Conservation (phyloP, 2,797 vertebrate species). For the Amazonetta brasiliensis region DNA sequence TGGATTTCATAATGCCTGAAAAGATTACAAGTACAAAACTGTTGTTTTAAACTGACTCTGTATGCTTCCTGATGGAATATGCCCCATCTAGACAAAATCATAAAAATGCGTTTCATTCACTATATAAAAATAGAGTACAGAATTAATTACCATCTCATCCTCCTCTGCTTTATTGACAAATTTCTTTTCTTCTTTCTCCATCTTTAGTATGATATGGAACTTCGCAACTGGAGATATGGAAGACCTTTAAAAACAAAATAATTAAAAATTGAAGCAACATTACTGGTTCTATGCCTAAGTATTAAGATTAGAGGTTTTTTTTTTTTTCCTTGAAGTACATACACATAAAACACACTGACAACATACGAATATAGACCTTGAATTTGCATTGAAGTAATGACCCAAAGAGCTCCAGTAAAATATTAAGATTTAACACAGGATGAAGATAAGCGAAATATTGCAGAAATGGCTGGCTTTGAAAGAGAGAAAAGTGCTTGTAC, state of each 20-base stretch:
- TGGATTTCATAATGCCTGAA: neutral
- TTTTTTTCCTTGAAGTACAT: neutral
- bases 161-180: slow-evolving; percentile 92
- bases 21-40: neutral
- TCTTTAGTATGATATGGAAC: slow-evolving; percentile 76
- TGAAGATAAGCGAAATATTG: neutral
- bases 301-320: neutral
- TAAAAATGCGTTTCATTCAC: neutral
- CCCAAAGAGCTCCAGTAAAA: neutral
- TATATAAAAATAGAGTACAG: neutral
- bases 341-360: neutral
- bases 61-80: neutral
- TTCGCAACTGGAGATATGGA: slow-evolving; percentile 66
- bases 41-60: neutral
- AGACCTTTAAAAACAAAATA: slow-evolving; percentile 53
- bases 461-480: neutral
- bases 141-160: slow-evolving; percentile 92
- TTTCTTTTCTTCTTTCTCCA: slow-evolving; percentile 94
- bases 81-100: neutral
- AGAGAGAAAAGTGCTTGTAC: neutral
- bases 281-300: neutral
- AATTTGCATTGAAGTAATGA: neutral
- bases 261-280: neutral
- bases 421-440: neutral
- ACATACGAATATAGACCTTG: neutral